Evolutionary conservation across 1,140 invertebrate species (phyloP).

Genomic region (Aethina tumida): DNA sequence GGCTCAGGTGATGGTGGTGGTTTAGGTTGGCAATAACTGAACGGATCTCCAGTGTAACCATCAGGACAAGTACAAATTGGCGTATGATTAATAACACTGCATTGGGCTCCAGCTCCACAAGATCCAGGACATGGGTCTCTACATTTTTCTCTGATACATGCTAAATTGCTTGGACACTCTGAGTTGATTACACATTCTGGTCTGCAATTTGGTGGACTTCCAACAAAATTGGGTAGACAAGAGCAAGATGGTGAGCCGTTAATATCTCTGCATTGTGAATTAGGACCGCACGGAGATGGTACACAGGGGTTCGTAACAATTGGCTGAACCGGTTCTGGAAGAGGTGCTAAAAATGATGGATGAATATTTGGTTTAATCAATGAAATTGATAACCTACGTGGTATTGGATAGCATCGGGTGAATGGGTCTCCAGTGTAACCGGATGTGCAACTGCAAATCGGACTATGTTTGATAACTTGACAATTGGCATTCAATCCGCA

Average conservation of each 20-base stretch:
- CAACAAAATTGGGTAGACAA: conserved; percentile 54
- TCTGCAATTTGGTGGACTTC: conserved; percentile 60
- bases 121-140: conserved; percentile 62
- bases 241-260: conserved; percentile 54
- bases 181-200: conserved; percentile 63
- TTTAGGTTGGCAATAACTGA: conserved; percentile 52
- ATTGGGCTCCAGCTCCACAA: conserved; percentile 57
- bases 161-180: conserved; percentile 54
- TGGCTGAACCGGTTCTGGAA: conserved; percentile 35
- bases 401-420: conserved; percentile 42
- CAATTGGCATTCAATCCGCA: conserved; percentile 63
- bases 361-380: no score
- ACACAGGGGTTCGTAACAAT: conserved; percentile 53
- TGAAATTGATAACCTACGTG: conserved; percentile 19
- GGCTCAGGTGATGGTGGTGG: conserved; percentile 35
- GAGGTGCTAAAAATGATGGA: conserved; percentile 34
- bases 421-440: conserved; percentile 46
- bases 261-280: conserved; percentile 62
- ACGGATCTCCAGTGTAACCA: conserved; percentile 64
- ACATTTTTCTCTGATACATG: conserved; percentile 58
- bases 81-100: conserved; percentile 58
- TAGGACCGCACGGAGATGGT: conserved; percentile 71
- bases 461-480: conserved; percentile 54
- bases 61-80: conserved; percentile 57
- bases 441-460: conserved; percentile 43